These are phyloP conservation scores for Stegostoma tigrinum DNA, from an alignment of 2,113 vertebrate species.

Conservation along the genomic window DNA sequence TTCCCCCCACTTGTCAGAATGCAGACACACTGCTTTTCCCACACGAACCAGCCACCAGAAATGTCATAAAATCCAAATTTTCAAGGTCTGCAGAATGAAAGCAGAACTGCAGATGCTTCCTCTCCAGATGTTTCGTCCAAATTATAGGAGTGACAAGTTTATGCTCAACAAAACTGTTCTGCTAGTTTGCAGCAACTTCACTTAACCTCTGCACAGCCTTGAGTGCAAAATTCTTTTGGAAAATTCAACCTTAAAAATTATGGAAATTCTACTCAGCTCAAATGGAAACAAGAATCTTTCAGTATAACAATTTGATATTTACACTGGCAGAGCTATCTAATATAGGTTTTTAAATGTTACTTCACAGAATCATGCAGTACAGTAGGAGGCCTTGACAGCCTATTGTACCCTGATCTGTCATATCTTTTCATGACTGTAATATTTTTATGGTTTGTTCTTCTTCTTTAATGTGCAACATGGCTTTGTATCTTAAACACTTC, in stretches of 20 bases:
- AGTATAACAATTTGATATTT: not conserved
- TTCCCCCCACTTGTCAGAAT: not conserved
- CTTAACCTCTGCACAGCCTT: not conserved
- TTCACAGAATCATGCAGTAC: not conserved
- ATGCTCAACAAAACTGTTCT: not conserved
- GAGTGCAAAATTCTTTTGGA: no score
- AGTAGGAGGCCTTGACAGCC: not conserved
- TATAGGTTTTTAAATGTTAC: not conserved
- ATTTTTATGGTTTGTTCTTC: not conserved
- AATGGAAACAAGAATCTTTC: not conserved
- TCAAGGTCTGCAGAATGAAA: not conserved
- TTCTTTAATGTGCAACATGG: not conserved
- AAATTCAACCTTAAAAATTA: not conserved
- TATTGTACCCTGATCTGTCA: not conserved
- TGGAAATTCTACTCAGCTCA: not conserved
- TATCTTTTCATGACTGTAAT: not conserved
- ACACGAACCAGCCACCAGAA: not conserved
- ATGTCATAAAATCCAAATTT: not conserved
- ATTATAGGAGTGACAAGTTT: not conserved
- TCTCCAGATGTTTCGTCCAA: not conserved
- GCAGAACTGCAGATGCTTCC: constrained; percentile 7
- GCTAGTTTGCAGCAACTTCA: not conserved
- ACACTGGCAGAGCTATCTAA: not conserved
- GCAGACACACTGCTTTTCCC: not conserved
- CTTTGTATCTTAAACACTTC: not conserved